Conservation (phyloP, 2,113 vertebrate species). For the Psittacara wagleri region DNA sequence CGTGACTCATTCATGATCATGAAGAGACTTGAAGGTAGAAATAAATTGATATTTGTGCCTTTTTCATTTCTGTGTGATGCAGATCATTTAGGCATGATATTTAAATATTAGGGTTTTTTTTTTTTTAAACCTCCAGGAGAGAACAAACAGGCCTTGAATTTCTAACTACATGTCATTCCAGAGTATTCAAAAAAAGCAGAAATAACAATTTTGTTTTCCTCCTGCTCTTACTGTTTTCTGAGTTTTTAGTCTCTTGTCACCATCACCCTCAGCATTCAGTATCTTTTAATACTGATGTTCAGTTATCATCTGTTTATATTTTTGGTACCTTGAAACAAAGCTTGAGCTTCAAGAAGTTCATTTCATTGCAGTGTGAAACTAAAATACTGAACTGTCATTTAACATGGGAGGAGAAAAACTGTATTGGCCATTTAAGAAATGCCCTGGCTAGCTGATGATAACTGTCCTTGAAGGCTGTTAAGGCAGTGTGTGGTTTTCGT, state of each 20-base stretch:
- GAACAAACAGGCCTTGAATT: not conserved
- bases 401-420: not conserved
- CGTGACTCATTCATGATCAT: not conserved
- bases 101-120: not conserved
- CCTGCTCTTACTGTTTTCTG: not conserved
- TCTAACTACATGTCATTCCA: not conserved
- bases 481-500: not conserved
- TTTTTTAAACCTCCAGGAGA: not conserved
- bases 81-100: not conserved
- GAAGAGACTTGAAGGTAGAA: not conserved
- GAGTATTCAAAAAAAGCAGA: not conserved
- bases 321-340: not conserved
- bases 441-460: not conserved
- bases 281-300: not conserved
- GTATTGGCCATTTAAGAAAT: not conserved
- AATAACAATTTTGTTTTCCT: not conserved
- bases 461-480: not conserved
- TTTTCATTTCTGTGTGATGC: not conserved
- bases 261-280: accelerated
- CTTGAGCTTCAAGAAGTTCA: not conserved
- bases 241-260: not conserved
- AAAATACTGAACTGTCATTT: not conserved
- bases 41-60: not conserved
- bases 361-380: not conserved
- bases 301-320: not conserved